Conservation (phyloP, 2,113 vertebrate genomes). For the Limanda limanda region DNA sequence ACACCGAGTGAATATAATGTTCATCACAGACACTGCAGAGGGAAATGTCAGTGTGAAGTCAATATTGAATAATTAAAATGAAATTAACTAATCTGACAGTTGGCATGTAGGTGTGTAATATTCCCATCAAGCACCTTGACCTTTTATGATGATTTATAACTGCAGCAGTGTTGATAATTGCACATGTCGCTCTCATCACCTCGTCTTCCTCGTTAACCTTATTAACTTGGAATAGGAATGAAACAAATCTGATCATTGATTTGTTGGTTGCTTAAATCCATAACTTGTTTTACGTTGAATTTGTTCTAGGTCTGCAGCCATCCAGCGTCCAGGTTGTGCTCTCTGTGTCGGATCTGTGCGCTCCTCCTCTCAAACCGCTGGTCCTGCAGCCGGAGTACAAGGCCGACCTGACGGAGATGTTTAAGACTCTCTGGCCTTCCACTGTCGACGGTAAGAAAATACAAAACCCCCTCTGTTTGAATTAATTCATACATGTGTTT, state of each 20-base stretch:
- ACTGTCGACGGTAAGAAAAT: slow-evolving; percentile 48
- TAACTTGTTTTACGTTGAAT: background rate
- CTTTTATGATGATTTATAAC: slow-evolving; percentile 5
- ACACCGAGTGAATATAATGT: background rate
- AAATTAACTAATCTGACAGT: background rate
- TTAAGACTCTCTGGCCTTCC: slow-evolving; percentile 72
- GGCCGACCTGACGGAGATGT: slow-evolving; percentile 72
- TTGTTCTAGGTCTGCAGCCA: slow-evolving; percentile 58
- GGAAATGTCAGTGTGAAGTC: slow-evolving; percentile 2
- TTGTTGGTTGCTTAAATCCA: background rate
- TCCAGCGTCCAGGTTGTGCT: slow-evolving; percentile 28
- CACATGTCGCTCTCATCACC: background rate
- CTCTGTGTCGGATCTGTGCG: slow-evolving; percentile 67
- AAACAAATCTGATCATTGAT: background rate
- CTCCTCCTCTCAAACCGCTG: slow-evolving; percentile 71
- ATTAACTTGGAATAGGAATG: background rate
- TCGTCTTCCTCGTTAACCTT: background rate
- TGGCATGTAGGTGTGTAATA: background rate
- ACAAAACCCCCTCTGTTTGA: background rate
- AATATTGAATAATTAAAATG: slow-evolving; percentile 11
- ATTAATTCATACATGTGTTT: background rate
- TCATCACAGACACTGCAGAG: background rate
- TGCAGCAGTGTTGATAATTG: background rate
- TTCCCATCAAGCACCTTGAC: background rate
- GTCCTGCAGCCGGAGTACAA: slow-evolving; percentile 71